Evolutionary conservation across 2,113 vertebrate species (phyloP).

Genomic region (Pollimyrus isidori): DNA sequence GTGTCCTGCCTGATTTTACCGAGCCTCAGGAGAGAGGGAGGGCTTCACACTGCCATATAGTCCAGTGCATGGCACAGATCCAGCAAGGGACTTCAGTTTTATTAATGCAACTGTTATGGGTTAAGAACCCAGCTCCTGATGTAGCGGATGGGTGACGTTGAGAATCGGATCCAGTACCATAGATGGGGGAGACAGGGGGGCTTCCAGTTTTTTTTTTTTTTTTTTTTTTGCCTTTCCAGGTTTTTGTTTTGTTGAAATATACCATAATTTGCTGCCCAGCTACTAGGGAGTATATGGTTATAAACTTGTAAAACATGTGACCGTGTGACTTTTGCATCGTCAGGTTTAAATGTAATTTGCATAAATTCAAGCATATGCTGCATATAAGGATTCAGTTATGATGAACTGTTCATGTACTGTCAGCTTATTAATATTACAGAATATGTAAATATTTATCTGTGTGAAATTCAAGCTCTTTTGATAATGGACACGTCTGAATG

Average conservation of each 20-base stretch:
- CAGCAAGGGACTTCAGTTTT: not conserved
- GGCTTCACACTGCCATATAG: not conserved
- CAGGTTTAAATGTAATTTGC: not conserved
- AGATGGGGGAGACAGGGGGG: not conserved
- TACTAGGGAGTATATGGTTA: not conserved
- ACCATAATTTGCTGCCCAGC: not conserved
- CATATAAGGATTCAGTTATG: not conserved
- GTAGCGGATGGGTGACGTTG: not conserved
- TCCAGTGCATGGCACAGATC: conserved; percentile 1
- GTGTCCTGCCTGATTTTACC: conserved; percentile 19
- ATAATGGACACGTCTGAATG: not conserved
- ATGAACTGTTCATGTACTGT: not conserved
- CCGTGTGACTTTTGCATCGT: not conserved
- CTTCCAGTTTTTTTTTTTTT: not conserved
- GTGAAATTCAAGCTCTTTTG: not conserved
- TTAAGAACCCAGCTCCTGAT: not conserved
- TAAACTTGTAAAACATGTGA: not conserved
- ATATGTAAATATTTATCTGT: not conserved
- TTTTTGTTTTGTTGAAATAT: not conserved
- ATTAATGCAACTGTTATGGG: not conserved
- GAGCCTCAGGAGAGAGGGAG: not conserved
- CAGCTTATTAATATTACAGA: not conserved
- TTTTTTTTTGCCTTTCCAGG: not conserved
- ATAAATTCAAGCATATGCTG: not conserved
- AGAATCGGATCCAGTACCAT: not conserved